Evolutionary conservation across 2,888 invertebrate species (phyloP).

Genomic region (Octonoba sinensis): DNA sequence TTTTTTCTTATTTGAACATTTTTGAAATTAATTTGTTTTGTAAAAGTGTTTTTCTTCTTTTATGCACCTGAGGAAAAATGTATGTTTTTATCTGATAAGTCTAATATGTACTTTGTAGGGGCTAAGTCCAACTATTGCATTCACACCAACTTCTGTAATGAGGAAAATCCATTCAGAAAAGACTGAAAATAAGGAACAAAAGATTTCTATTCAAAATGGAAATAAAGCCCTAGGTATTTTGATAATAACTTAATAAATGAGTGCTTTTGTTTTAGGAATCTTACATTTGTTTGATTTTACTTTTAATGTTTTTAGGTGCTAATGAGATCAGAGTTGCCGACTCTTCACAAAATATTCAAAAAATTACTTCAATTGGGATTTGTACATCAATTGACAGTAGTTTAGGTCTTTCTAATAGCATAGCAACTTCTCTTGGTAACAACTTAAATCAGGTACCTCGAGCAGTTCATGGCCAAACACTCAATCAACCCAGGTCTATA

Average conservation of each 20-base stretch:
- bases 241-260: not conserved
- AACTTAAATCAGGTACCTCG: constrained; percentile 29
- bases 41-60: not conserved
- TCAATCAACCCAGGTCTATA: constrained; percentile 32
- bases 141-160: constrained; percentile 93
- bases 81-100: no score
- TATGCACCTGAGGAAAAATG: no score
- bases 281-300: not conserved
- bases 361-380: constrained; percentile 18
- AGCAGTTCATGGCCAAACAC: constrained; percentile 52
- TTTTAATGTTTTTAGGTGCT: constrained; percentile 9
- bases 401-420: not conserved
- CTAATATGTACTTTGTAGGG: constrained; percentile 16
- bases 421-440: no score
- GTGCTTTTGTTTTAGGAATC: not conserved
- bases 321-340: constrained; percentile 20
- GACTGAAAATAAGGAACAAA: constrained; percentile 73
- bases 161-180: constrained; percentile 95
- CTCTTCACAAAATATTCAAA: constrained; percentile 21
- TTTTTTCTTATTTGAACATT: not conserved
- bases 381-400: not conserved
- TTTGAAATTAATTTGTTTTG: not conserved
- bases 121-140: constrained; percentile 70
- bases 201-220: constrained; percentile 42
- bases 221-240: constrained; percentile 29